A percentile compares a stretch with the other conserved stretches of the same genome.
Evolutionary conservation across 1,140 invertebrate species (phyloP).

Genomic region (Chlorops oryzae): DNA sequence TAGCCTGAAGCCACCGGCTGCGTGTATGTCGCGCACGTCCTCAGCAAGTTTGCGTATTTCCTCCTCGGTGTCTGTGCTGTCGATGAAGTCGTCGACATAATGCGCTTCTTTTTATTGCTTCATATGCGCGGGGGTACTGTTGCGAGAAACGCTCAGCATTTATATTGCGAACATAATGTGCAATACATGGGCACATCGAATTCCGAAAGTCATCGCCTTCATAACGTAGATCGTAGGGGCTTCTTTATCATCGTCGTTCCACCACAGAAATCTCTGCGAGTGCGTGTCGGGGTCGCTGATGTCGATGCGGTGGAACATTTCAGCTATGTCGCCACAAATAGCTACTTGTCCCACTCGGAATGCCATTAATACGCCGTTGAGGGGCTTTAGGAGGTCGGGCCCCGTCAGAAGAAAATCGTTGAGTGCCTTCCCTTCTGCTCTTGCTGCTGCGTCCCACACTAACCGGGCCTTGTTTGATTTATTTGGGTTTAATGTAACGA

Average conservation of each 20-base stretch:
- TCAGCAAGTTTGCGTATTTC: constrained; percentile 19
- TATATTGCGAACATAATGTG: not conserved
- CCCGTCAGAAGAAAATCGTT: too few species aligned
- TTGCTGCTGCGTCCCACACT: too few species aligned
- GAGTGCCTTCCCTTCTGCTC: too few species aligned
- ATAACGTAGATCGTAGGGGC: not conserved
- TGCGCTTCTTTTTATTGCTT: constrained; percentile 25
- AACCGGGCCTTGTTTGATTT: too few species aligned
- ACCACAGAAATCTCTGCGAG: constrained; percentile 3
- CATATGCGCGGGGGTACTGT: constrained; percentile 18
- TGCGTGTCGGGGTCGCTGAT: not conserved
- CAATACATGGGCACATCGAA: not conserved
- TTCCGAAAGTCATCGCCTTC: not conserved
- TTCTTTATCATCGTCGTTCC: not conserved
- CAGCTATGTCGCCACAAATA: too few species aligned
- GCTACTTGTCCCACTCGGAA: too few species aligned
- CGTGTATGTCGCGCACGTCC: constrained; percentile 27
- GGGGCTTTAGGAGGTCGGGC: too few species aligned
- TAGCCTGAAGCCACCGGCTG: constrained; percentile 19
- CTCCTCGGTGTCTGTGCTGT: constrained; percentile 21
- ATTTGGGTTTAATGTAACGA: too few species aligned
- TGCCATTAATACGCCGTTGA: too few species aligned
- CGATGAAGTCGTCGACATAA: constrained; percentile 45
- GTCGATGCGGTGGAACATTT: too few species aligned
- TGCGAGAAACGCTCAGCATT: constrained; percentile 24